A percentile compares a stretch with the other conserved stretches of the same genome.
These are phyloP conservation scores for Siniperca chuatsi DNA, from an alignment of 2,113 vertebrate species.

Conservation along the genomic window DNA sequence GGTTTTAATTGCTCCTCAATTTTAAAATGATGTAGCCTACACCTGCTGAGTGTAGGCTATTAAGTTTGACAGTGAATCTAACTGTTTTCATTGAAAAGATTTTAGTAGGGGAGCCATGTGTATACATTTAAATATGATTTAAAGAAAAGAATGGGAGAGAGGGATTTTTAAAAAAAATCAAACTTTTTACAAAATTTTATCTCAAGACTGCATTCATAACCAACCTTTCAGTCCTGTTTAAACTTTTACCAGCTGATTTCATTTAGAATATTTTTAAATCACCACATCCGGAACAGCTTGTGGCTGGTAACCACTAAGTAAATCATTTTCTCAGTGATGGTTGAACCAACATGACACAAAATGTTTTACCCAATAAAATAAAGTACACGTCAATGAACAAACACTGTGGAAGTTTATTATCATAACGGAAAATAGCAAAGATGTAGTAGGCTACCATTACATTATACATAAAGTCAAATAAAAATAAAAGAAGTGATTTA, in stretches of 20 bases:
- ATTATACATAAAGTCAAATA: background rate
- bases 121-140: background rate
- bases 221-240: background rate
- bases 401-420: constrained; percentile 1
- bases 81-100: background rate
- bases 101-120: background rate
- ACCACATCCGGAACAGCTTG: background rate
- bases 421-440: background rate
- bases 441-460: background rate
- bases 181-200: background rate
- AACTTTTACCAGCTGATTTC: background rate
- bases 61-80: background rate
- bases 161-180: no score
- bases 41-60: no score
- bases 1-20: background rate
- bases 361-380: background rate
- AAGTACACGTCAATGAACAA: background rate
- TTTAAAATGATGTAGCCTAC: background rate
- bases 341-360: background rate
- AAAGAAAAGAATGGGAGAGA: background rate
- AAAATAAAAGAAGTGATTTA: background rate
- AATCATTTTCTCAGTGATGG: background rate
- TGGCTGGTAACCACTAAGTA: background rate
- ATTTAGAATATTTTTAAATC: background rate
- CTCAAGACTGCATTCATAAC: background rate